A percentile compares a stretch with the other conserved stretches of the same genome.
Conservation (phyloP, 2,113 vertebrate genomes). For the Tenebrosternarchus preto region DNA sequence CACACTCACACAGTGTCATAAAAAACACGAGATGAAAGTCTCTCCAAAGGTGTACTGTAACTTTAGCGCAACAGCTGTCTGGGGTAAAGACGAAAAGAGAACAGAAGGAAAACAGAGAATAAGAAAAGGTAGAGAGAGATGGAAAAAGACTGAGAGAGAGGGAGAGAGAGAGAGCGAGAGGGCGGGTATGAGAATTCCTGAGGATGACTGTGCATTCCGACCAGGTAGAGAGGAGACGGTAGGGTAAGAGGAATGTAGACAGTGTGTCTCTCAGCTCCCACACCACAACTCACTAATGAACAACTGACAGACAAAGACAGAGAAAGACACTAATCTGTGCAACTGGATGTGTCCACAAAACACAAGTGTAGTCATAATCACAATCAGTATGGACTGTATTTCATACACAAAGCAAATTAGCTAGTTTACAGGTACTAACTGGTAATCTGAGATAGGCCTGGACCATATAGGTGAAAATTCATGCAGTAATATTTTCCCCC, state of each 20-base stretch:
- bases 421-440: background rate
- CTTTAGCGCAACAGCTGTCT: slow-evolving; percentile 86
- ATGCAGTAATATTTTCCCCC: background rate
- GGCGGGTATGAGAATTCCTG: slow-evolving; percentile 59
- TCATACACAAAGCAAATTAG: background rate
- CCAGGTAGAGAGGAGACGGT: slow-evolving; percentile 62
- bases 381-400: background rate
- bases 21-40: slow-evolving; percentile 93
- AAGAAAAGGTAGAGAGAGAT: slow-evolving; percentile 10
- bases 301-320: slow-evolving; percentile 22
- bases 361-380: background rate
- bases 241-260: slow-evolving; percentile 40
- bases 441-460: background rate
- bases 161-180: slow-evolving; percentile 61
- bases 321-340: background rate
- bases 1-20: slow-evolving; percentile 93
- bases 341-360: background rate
- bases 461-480: background rate
- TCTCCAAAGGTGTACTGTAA: slow-evolving; percentile 81
- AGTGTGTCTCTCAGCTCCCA: slow-evolving; percentile 27
- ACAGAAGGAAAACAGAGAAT: slow-evolving; percentile 38
- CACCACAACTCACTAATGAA: slow-evolving; percentile 38
- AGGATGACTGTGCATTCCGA: slow-evolving; percentile 44
- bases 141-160: slow-evolving; percentile 39
- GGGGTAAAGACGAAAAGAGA: slow-evolving; percentile 63